Base-by-base conservation (phyloP, 2,113 vertebrate species). In the Anoplopoma fimbria region DNA sequence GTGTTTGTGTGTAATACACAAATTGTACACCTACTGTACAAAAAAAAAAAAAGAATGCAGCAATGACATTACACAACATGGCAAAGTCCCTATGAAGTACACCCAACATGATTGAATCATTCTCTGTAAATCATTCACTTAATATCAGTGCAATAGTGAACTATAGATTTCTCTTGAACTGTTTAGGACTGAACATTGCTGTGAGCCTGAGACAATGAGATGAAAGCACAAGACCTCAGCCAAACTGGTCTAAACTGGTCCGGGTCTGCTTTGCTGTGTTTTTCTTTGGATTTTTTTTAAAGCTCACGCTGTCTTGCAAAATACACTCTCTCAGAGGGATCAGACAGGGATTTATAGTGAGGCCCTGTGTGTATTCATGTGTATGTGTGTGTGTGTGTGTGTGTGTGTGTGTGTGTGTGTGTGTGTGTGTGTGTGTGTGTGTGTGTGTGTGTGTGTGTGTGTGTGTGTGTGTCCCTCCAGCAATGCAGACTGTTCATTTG, bases 291-390 rank as follows among this genome's bases (percentile, higher is more conserved):
- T 9, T 60, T 75, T 79, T 67, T 61, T 9, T 71, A 38, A 64
- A 67, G 68, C 82, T 72, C 81, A 72, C 17, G 75, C 71, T 21
- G 86, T 60, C 82, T 86, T 58, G 75, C 84, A 92, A 92, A 93
- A 92, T 89, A 87, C 92, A 91, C 90, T 90, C 78, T 82, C 76
- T 71, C 51, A 74, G 36, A 53, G 75, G 81, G 91, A 89, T 94
- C 89, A 94, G 82, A 92, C 68, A 6, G 68, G 86, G 72, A 81
- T 89, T 82, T 88, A 36, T n/a, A 61, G 70, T 23, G 74, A 73
- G 77, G 65, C 71, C 69, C 67, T 33, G 45, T 86, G 61, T 69
- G 63, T 77, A 6, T 58, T 17, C 33, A 9, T 19, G 64, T 47
- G 40, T n/a, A n/a, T 4, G 65, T 72, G 34, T 34, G 34, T 34